Evolutionary conservation across 1,140 invertebrate species (phyloP).

Genomic region (Nautilus pompilius): DNA sequence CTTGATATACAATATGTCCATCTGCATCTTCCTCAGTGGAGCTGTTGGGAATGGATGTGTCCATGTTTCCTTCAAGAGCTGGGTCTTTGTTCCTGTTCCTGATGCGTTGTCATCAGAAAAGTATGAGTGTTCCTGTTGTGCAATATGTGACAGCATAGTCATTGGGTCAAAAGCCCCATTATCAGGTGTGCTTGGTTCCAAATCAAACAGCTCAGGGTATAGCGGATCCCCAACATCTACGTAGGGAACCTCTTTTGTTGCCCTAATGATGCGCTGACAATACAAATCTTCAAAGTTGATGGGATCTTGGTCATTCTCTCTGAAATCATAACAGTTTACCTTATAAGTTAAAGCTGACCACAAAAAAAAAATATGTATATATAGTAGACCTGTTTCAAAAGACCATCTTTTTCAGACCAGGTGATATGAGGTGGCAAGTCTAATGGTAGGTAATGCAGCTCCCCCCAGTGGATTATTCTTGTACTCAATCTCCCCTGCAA

Average conservation of each 20-base stretch:
- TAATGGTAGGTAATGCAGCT: too few relatives aligned
- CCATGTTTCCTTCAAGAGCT: neutral
- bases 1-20: constrained; percentile 23
- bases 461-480: too few relatives aligned
- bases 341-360: neutral
- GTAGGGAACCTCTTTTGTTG: constrained; percentile 35
- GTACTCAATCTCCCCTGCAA: too few relatives aligned
- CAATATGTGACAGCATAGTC: constrained; percentile 25
- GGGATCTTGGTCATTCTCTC: constrained; percentile 35
- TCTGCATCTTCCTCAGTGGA: constrained; percentile 4
- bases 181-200: constrained; percentile 32
- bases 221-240: constrained; percentile 24
- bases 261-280: constrained; percentile 29
- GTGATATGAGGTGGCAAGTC: too few relatives aligned
- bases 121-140: constrained; percentile 34
- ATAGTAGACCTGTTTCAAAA: too few relatives aligned
- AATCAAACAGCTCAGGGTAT: constrained; percentile 22
- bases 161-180: constrained; percentile 24
- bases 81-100: neutral
- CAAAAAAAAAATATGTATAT: neutral
- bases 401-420: too few relatives aligned
- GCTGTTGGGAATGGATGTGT: constrained; percentile 2
- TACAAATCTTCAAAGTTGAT: constrained; percentile 30
- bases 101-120: constrained; percentile 29
- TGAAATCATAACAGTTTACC: constrained; percentile 5